Conservation (phyloP, 2,888 invertebrate species). For the Temnothorax ravouxi region DNA sequence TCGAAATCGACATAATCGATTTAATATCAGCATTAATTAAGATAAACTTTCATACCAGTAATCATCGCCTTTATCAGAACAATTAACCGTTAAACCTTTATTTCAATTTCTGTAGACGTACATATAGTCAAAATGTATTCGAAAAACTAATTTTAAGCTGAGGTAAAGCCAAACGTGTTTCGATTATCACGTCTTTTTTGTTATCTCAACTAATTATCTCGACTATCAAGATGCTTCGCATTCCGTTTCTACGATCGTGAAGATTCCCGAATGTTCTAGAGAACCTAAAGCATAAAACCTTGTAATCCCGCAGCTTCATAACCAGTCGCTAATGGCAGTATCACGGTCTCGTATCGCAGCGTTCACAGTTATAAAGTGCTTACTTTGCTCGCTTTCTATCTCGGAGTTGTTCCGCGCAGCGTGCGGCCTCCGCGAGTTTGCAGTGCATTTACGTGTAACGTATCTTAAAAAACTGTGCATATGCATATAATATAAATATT, state of each 20-base stretch:
- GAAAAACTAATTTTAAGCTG: background rate
- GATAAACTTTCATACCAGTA: background rate
- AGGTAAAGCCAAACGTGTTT: background rate
- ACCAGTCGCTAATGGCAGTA: background rate
- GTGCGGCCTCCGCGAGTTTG: background rate
- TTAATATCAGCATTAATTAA: slow-evolving; percentile 14
- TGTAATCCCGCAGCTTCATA: background rate
- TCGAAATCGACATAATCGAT: background rate
- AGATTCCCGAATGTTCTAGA: background rate
- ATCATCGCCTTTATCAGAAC: background rate
- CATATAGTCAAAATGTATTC: background rate
- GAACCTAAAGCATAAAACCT: background rate
- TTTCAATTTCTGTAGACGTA: background rate
- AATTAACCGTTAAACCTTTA: background rate
- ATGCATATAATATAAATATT: background rate
- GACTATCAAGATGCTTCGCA: too few relatives aligned
- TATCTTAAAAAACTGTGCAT: background rate
- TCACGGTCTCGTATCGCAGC: background rate
- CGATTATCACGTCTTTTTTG: background rate
- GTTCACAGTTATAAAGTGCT: background rate
- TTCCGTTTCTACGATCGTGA: too few relatives aligned
- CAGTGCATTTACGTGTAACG: background rate
- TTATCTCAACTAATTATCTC: background rate
- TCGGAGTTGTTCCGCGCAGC: background rate
- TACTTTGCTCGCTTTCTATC: background rate